Evolutionary conservation across 2,888 invertebrate genomes (phyloP).

Genomic region (Acheta domesticus): DNA sequence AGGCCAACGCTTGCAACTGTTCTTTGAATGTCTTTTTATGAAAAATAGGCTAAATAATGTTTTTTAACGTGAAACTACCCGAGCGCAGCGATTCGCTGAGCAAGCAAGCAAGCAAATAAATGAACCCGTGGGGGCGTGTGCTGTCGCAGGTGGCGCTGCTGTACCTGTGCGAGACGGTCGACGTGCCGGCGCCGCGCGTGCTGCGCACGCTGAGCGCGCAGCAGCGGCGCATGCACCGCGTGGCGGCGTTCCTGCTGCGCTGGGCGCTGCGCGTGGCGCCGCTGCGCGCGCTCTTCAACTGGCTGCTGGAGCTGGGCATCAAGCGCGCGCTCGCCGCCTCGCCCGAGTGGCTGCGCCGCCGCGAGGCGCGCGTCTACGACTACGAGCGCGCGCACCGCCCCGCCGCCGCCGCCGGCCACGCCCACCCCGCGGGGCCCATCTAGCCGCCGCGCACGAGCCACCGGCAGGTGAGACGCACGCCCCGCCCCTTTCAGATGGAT

Average conservation of each 20-base stretch:
- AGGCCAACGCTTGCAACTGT: too few relatives aligned
- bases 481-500: too few relatives aligned
- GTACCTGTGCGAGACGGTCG: constrained; percentile 28
- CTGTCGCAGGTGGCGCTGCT: constrained; percentile 1
- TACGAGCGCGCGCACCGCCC: background rate
- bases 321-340: constrained; percentile 29
- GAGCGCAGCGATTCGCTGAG: too few relatives aligned
- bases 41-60: too few relatives aligned
- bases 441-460: too few relatives aligned
- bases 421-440: too few relatives aligned
- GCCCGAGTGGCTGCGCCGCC: constrained; percentile 11
- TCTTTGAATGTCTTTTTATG: too few relatives aligned
- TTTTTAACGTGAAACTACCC: too few relatives aligned
- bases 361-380: constrained; percentile 21
- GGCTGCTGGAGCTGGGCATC: constrained; percentile 29
- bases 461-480: too few relatives aligned
- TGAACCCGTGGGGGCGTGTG: too few relatives aligned
- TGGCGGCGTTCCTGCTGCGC: constrained; percentile 30
- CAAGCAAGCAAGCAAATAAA: too few relatives aligned
- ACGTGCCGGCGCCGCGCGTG: constrained; percentile 42
- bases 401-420: constrained; percentile 42
- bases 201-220: constrained; percentile 39
- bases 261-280: constrained; percentile 26
- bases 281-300: constrained; percentile 29
- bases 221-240: constrained; percentile 25